These are phyloP conservation scores for Dromas ardeola DNA, from an alignment of 2,113 vertebrate genomes.

Conservation along the genomic window DNA sequence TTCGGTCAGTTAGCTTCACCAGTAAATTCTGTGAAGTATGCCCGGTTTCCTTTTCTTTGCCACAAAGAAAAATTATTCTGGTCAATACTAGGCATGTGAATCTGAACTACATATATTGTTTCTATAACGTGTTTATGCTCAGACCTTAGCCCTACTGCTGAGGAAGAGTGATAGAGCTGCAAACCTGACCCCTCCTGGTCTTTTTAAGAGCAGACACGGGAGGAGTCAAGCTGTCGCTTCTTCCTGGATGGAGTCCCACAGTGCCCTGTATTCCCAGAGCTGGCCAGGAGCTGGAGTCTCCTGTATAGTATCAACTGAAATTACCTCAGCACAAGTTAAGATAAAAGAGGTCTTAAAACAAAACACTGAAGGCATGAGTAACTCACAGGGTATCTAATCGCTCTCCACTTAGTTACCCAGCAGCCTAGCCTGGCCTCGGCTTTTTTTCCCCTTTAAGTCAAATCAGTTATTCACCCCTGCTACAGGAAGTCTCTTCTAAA, in stretches of 20 bases:
- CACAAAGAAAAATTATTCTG: not conserved
- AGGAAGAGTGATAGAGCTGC: not conserved
- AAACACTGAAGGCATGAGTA: slow-evolving; percentile 10
- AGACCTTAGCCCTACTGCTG: not conserved
- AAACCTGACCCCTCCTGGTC: slow-evolving; percentile 26
- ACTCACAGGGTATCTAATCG: not conserved
- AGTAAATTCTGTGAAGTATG: not conserved
- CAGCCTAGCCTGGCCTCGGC: not conserved
- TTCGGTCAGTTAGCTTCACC: not conserved
- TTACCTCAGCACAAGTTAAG: slow-evolving; percentile 34
- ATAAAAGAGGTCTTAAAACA: slow-evolving; percentile 16
- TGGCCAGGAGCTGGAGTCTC: not conserved
- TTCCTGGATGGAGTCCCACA: not conserved
- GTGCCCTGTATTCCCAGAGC: not conserved
- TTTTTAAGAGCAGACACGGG: not conserved
- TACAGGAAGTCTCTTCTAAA: slow-evolving; percentile 7
- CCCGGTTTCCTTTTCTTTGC: not conserved
- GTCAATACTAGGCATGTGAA: not conserved
- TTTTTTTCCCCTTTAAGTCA: not conserved
- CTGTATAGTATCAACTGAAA: not conserved
- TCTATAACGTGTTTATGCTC: not conserved
- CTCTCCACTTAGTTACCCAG: not conserved
- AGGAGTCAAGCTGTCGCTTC: not conserved
- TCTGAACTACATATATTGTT: not conserved
- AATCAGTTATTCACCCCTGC: not conserved